Base-by-base conservation (phyloP, 30 jellyfish, hydroid and myxozoan genomes). In the Calvadosia cruxmelitensis region DNA sequence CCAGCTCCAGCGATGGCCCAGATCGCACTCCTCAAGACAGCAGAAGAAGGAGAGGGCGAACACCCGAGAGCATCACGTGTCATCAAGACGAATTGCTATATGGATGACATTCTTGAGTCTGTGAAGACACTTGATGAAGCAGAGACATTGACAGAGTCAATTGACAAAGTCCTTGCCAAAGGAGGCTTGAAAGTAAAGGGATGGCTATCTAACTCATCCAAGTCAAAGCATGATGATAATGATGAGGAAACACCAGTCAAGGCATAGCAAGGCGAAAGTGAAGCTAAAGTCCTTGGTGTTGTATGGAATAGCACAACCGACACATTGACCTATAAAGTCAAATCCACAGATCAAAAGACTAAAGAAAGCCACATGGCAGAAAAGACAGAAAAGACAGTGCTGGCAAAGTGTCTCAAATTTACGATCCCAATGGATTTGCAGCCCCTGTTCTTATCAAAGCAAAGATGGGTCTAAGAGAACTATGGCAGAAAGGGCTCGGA, bases 1-100 rank as follows among this genome's bases (percentile, higher is more conserved):
- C 92, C 83, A 30, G 92, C 84, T 7, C 73, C 78, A 25, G 70
- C 75, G 48, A 71, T 72, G 71, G 93, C 93, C 1, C 74, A 34
- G 36, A 34, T 66, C 12, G 94, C 94, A 3, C 33, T 67, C 48
- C 66, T 42, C 34, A 66, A 72, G 50, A 81, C 78, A 24, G 89
- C 81, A 65, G 66, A 81, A 32, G 74, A 49, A 49, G 2, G 69
- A 36, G 64, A 63, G 42, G 73, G 53, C 28, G 34, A 2, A 31
- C 3, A 52, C 0, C 88, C 90, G 26, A 67, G 53, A 52, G 88
- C 94, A 20, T 67, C 82, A 53, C 34, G 67, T n/a, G 42, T 57
- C 61, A 29, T 7, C 74, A 28, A 33, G 29, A 42, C 28, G 29
- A 33, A 72, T 52, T 52, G 29, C 34, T 74, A 81, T 63, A 68